Percentiles rank a stretch among this genome's conserved stretches.
Conservation (phyloP, 2,113 vertebrate genomes). For the Cephalopholis sonnerati region DNA sequence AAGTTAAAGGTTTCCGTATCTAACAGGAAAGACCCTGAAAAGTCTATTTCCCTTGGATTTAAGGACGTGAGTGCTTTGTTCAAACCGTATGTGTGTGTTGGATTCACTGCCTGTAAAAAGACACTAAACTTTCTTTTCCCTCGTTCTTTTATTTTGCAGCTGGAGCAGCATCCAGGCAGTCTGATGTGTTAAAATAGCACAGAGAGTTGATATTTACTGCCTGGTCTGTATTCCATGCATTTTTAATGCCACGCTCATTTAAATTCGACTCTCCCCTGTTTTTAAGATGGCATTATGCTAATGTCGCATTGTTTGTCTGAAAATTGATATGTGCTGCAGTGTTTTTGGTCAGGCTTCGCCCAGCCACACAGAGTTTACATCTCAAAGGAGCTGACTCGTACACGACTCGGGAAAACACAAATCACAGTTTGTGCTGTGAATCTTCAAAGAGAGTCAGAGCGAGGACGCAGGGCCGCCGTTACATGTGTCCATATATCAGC, state of each 20-base stretch:
- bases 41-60: not conserved
- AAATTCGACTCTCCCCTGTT: constrained; percentile 22
- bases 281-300: constrained; percentile 44
- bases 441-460: constrained; percentile 13
- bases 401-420: not conserved
- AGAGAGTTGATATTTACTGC: constrained; percentile 16
- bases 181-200: constrained; percentile 20
- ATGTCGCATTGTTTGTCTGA: constrained; percentile 49
- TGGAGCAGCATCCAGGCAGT: not conserved
- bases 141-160: not conserved
- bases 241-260: constrained; percentile 52
- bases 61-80: not conserved
- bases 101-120: not conserved
- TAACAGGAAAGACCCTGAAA: not conserved
- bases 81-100: too few relatives aligned
- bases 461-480: not conserved
- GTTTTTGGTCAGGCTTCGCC: not conserved
- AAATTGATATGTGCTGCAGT: not conserved
- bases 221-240: constrained; percentile 28
- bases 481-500: constrained; percentile 1
- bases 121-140: not conserved
- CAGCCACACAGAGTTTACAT: not conserved
- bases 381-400: not conserved
- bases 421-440: not conserved
- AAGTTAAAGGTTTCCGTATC: too few relatives aligned